Evolutionary conservation across 2,888 invertebrate genomes (phyloP).

Genomic region (Pachymerium ferrugineum): DNA sequence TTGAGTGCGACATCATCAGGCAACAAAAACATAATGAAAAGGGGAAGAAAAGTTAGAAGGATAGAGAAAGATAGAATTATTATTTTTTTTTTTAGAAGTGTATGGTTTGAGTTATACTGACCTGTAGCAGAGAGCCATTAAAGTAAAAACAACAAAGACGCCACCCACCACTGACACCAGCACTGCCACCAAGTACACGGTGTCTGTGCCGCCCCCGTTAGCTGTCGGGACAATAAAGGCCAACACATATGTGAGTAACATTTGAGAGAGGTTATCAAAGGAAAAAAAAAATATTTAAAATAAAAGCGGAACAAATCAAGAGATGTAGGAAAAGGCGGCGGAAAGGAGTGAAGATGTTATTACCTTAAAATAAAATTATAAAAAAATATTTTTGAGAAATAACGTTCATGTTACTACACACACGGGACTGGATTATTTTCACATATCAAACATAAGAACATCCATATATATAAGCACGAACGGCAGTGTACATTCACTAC

Average conservation of each 20-base stretch:
- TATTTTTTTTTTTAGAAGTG: neutral
- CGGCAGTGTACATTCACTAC: slow-evolving; percentile 8
- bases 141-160: slow-evolving; percentile 97
- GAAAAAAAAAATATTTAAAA: neutral
- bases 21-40: neutral
- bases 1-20: neutral
- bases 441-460: neutral
- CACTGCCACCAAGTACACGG: slow-evolving; percentile 94
- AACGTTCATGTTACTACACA: too few species aligned
- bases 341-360: too few species aligned
- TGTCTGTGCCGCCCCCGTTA: slow-evolving; percentile 68
- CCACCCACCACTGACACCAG: slow-evolving; percentile 98
- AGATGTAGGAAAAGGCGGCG: neutral
- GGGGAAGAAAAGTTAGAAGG: neutral
- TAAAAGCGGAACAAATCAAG: neutral
- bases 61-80: too few species aligned
- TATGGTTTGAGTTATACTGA: slow-evolving; percentile 36
- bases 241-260: slow-evolving; percentile 27
- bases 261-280: neutral
- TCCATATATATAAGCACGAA: neutral
- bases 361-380: neutral
- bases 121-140: slow-evolving; percentile 99
- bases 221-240: slow-evolving; percentile 36
- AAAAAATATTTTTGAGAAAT: too few species aligned
- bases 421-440: too few species aligned